Evolutionary conservation across 1,140 invertebrate genomes (phyloP).

Genomic region (Drosophila ohnishii): DNA sequence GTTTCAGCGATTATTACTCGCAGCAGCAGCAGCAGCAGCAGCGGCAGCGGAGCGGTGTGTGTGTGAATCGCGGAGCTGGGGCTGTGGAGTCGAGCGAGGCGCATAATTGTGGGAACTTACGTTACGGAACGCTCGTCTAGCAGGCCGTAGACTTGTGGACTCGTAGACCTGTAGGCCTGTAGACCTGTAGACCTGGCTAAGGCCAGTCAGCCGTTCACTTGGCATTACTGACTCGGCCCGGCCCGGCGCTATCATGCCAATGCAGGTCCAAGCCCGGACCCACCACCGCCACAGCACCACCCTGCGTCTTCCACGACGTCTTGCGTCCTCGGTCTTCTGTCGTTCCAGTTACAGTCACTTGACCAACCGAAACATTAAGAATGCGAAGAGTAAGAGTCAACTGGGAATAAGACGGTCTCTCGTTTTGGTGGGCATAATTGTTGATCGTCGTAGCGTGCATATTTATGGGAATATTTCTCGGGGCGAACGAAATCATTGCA

Average conservation of each 20-base stretch:
- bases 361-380: constrained; percentile 82
- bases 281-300: constrained; percentile 35
- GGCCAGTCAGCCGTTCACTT: constrained; percentile 73
- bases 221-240: constrained; percentile 40
- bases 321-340: constrained; percentile 37
- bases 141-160: constrained; percentile 51
- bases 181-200: constrained; percentile 49
- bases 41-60: constrained; percentile 28
- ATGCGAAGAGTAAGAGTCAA: constrained; percentile 48
- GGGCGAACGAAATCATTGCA: constrained; percentile 65
- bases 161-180: constrained; percentile 41
- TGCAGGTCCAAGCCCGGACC: constrained; percentile 55
- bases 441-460: constrained; percentile 78
- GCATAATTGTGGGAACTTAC: constrained; percentile 80
- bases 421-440: constrained; percentile 75
- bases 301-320: constrained; percentile 44
- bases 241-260: constrained; percentile 76
- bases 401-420: constrained; percentile 42
- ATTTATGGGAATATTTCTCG: constrained; percentile 77
- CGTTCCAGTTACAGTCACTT: constrained; percentile 83
- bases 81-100: constrained; percentile 69
- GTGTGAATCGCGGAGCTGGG: constrained; percentile 35
- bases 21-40: constrained; percentile 22
- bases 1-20: constrained; percentile 74
- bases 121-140: constrained; percentile 77